These are phyloP conservation scores for Cryptotis parvus DNA, from an alignment of 2,113 vertebrate species.

Conservation along the genomic window DNA sequence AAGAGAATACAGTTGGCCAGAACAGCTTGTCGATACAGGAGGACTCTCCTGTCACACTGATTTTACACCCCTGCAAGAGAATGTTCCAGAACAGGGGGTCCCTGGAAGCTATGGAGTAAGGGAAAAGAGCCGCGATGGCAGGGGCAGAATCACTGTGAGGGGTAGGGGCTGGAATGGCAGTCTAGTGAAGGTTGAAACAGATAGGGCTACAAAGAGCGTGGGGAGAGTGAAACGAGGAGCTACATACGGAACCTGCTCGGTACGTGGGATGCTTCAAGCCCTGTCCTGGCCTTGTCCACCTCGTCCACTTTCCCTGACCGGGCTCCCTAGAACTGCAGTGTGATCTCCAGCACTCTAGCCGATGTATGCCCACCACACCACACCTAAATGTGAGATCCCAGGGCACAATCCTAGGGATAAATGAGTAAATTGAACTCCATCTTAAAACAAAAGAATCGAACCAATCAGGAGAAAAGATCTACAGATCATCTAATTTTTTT, in stretches of 20 bases:
- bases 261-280: too few relatives aligned
- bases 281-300: too few relatives aligned
- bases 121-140: not conserved
- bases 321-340: too few relatives aligned
- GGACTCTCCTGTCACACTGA: not conserved
- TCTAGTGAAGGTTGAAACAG: conserved; percentile 29
- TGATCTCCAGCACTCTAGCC: too few relatives aligned
- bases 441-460: too few relatives aligned
- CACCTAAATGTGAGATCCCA: too few relatives aligned
- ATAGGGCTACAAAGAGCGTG: conserved; percentile 16
- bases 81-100: not conserved
- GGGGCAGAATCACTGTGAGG: not conserved
- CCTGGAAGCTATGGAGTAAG: not conserved
- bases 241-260: too few relatives aligned
- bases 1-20: not conserved
- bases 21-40: accelerated
- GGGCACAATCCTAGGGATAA: too few relatives aligned
- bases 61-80: not conserved
- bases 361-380: too few relatives aligned
- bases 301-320: too few relatives aligned
- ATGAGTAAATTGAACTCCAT: too few relatives aligned
- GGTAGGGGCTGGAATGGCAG: not conserved
- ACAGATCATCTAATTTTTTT: not conserved
- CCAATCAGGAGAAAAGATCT: not conserved
- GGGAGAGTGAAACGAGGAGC: conserved; percentile 13